Base-by-base conservation (phyloP, 2,113 vertebrate genomes). In the Hippoglossus stenolepis region DNA sequence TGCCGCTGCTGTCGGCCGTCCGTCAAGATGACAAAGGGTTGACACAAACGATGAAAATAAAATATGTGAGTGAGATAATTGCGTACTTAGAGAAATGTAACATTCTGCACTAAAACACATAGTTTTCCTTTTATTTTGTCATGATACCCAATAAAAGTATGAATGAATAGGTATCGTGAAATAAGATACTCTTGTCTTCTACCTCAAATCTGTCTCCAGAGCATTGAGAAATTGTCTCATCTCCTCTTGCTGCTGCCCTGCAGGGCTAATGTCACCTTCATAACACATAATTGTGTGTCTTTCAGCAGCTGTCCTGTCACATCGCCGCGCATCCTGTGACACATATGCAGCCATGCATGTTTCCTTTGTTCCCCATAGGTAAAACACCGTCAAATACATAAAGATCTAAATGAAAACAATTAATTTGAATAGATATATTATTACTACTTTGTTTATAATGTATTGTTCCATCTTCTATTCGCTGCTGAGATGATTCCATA, bases 181-280 rank as follows among this genome's bases (percentile, higher is more conserved):
- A 47, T 47, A 5, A 17, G 14, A 47, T 17, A 4, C 6, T 43
- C n/a, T 72, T 53, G 14, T 13, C 45, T 66, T 84, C 17, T 64
- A 43, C 35, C 40, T 65, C 57, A 72, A 65, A 82, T 75, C 38
- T 69, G 23, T 73, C 72, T 69, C 58, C 7, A 59, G 85, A 82
- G 80, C 64, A 73, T 75, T 73, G 68, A 75, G 53, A 78, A 73
- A 80, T 78, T 51, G 49, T 85, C 69, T 84, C 51, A 62, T 23
- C 73, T 83, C 68, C 31, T 31, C 70, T 70, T 88, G 84, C 84
- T 74, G 65, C 73, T 78, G 73, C 74, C 82, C 90, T 73, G 78
- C 73, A 80, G 85, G 85, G 60, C 40, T 74, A 70, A 87, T 84
- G 88, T 93, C 90, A 90, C 90, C 87, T 91, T 92, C 80, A 88